Conservation (phyloP, 2,888 invertebrate species). For the Drosophila mimica region DNA sequence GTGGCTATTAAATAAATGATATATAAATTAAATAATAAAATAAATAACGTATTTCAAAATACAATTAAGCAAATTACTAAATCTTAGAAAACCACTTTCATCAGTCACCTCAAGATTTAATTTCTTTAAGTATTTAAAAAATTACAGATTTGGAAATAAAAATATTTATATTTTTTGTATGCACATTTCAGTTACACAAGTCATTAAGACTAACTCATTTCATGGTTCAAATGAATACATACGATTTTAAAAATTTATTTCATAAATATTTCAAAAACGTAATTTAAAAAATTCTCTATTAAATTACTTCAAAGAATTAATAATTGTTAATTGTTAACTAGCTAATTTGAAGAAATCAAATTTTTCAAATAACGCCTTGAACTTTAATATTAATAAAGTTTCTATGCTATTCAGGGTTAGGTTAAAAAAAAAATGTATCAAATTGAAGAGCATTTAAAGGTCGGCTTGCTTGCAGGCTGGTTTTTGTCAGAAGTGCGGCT, state of each 20-base stretch:
- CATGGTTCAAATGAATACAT: not conserved
- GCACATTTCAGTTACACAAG: not conserved
- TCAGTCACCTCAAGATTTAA: not conserved
- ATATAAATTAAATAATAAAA: not conserved
- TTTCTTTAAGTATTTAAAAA: not conserved
- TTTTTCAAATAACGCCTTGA: not conserved
- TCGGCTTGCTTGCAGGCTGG: not conserved
- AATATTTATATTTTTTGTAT: not conserved
- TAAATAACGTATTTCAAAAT: no score
- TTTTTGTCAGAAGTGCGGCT: conserved; percentile 40
- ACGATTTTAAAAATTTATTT: not conserved
- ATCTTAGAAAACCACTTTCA: no score
- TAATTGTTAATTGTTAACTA: not conserved
- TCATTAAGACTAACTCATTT: not conserved
- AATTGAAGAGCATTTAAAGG: conserved; percentile 13
- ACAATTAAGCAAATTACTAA: no score
- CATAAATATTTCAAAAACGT: accelerated
- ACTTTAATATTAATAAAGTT: not conserved
- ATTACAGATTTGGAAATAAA: not conserved
- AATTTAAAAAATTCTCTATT: not conserved
- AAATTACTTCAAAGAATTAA: not conserved
- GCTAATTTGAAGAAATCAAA: not conserved
- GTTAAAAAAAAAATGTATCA: accelerated
- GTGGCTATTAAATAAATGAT: not conserved
- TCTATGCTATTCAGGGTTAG: not conserved